Evolutionary conservation across 2,113 vertebrate genomes (phyloP).

Genomic region (Antidorcas marsupialis): DNA sequence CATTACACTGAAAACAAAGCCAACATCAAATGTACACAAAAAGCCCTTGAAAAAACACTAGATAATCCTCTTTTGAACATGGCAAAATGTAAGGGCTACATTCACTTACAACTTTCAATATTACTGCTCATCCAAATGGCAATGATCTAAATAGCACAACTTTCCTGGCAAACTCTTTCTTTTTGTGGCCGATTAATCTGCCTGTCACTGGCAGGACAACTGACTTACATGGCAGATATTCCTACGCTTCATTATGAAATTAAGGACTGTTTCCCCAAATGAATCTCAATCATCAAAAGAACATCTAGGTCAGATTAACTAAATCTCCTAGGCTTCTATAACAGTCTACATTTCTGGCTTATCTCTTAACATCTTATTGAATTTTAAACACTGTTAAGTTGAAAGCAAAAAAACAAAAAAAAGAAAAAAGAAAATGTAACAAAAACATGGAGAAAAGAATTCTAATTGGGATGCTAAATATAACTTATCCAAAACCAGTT

Average conservation of each 20-base stretch:
- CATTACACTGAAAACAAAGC: constrained; percentile 60
- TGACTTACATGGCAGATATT: constrained; percentile 75
- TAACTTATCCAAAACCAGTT: constrained; percentile 42
- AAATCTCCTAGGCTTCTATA: constrained; percentile 83
- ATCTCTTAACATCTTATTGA: constrained; percentile 82
- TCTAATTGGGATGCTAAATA: neutral
- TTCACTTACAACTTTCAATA: constrained; percentile 84
- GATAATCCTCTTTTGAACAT: constrained; percentile 91
- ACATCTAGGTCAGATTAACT: constrained; percentile 91
- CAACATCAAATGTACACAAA: constrained; percentile 65
- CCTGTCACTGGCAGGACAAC: constrained; percentile 68
- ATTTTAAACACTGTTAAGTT: constrained; percentile 77
- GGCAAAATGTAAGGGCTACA: constrained; percentile 82
- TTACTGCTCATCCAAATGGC: constrained; percentile 79
- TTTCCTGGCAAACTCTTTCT: constrained; percentile 83
- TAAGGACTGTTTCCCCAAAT: constrained; percentile 83
- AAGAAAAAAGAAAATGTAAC: constrained; percentile 19
- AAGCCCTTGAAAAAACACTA: constrained; percentile 78
- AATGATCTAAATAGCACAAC: constrained; percentile 82
- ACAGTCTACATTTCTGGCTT: constrained; percentile 81
- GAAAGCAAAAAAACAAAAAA: constrained; percentile 46
- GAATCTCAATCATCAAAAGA: constrained; percentile 88
- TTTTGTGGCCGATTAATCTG: constrained; percentile 79
- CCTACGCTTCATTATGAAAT: constrained; percentile 83
- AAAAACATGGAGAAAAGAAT: neutral